A percentile compares a stretch with the other conserved stretches of the same genome.
Evolutionary conservation across 1,140 invertebrate genomes (phyloP).

Genomic region (Neodiprion virginianus): DNA sequence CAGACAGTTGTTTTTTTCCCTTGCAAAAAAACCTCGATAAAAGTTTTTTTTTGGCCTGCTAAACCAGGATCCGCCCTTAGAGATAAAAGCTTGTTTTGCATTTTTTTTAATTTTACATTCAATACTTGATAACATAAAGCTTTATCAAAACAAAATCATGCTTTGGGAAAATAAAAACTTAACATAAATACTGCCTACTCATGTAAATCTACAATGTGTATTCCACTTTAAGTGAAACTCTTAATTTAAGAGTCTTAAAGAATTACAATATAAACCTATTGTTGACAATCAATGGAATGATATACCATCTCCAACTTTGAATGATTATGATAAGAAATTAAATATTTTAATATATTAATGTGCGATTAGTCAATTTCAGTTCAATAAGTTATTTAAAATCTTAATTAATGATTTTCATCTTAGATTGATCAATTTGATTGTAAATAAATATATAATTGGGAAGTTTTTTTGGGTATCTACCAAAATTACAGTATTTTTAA

Average conservation of each 20-base stretch:
- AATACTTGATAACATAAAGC: too few relatives aligned
- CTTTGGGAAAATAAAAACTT: too few relatives aligned
- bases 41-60: constrained; percentile 4
- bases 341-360: neutral
- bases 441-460: neutral
- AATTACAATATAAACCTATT: neutral
- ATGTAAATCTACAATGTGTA: neutral
- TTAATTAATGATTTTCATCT: neutral
- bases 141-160: too few relatives aligned
- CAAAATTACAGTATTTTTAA: neutral
- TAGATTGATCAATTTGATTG: neutral
- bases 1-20: constrained; percentile 9
- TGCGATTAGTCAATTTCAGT: neutral
- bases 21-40: constrained; percentile 4
- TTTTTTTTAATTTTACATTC: too few relatives aligned
- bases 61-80: neutral
- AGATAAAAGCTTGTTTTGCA: too few relatives aligned
- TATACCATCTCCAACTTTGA: neutral
- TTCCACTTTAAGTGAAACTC: neutral
- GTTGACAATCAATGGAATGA: neutral
- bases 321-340: neutral
- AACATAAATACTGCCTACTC: too few relatives aligned
- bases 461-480: neutral
- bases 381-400: neutral
- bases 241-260: neutral